phyloP scores from a whole-genome alignment of 2,797 vertebrate genomes.

The Clarias pachynema region DNA sequence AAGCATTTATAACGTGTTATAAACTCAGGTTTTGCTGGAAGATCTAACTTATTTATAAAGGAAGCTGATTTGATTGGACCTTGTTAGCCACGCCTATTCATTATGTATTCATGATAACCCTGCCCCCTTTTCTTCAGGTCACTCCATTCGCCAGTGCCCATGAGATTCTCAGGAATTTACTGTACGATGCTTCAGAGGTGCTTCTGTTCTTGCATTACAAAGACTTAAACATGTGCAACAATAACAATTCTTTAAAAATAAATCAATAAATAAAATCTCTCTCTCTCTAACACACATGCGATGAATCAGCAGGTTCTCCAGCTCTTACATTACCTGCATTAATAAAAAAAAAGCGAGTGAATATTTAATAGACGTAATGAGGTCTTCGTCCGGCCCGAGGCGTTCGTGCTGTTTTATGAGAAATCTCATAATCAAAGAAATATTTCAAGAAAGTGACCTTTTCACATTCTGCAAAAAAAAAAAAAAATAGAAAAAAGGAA shows the following conservation, averaged over 20 bases:
- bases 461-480: background rate
- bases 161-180: background rate
- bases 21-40: background rate
- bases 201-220: background rate
- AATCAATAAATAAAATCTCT: too few relatives aligned
- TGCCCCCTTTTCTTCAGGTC: background rate
- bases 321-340: background rate
- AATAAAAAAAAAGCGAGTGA: background rate
- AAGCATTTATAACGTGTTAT: background rate
- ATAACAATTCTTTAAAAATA: background rate
- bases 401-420: background rate
- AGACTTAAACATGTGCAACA: background rate
- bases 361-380: background rate
- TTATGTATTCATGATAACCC: background rate
- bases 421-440: conserved; percentile 19
- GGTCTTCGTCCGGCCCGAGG: background rate
- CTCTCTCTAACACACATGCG: background rate
- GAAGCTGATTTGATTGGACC: background rate
- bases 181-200: background rate
- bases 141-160: background rate
- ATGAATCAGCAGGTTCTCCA: background rate
- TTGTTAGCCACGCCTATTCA: background rate
- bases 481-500: background rate
- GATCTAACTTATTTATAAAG: background rate
- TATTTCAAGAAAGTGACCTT: conserved; percentile 12